Evolutionary conservation across 2,113 vertebrate genomes (phyloP), one percentile per base, ranked within the genome.

Genomic region (Scytalopus superciliaris): DNA sequence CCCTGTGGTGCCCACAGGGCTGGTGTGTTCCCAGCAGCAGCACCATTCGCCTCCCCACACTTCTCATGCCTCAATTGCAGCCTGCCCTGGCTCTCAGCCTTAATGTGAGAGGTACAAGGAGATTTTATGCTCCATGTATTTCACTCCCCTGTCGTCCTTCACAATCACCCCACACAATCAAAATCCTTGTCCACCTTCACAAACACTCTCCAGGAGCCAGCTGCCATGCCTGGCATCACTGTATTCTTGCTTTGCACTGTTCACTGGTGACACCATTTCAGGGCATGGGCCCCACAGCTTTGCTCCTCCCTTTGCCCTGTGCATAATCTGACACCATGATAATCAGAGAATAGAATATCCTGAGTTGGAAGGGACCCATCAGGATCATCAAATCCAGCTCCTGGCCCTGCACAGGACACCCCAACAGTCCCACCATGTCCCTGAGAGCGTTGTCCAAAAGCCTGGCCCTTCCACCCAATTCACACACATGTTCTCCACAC

Each of bases 401-500:
- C n/a, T 22, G 18, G 16, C 13, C n/a, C 78, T 49, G 53, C 42
- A 5, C 42, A 56, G 14, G 23, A 56, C 30, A 12, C 40, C n/a
- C 40, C 60, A 56, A 19, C 28, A n/a, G 24, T 6, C 24, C 60
- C 39, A 56, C 11, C n/a, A 60, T 53, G 56, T 19, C 16, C n/a
- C 49, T 57, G 60, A 10, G 1, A 67, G 10, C 1, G 0, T 0
- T 57, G 35, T n/a, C 42, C 60, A 57, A 40, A 19, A 88, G 40
- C 33, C 47, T 2, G 0, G 27, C 14, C 42, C 25, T 39, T 79
- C 40, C 40, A 42, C 40, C 47, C n/a, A 9, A 3, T 4, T 49
- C 49, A 28, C 40, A 11, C 49, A 24, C 19, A 2, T 0, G 0
- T 17, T n/a, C 60, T 30, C 37, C 40, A 2, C 0, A 0, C 7